phyloP scores from a whole-genome alignment of 1,140 invertebrate genomes.

The Macrosteles quadrilineatus region DNA sequence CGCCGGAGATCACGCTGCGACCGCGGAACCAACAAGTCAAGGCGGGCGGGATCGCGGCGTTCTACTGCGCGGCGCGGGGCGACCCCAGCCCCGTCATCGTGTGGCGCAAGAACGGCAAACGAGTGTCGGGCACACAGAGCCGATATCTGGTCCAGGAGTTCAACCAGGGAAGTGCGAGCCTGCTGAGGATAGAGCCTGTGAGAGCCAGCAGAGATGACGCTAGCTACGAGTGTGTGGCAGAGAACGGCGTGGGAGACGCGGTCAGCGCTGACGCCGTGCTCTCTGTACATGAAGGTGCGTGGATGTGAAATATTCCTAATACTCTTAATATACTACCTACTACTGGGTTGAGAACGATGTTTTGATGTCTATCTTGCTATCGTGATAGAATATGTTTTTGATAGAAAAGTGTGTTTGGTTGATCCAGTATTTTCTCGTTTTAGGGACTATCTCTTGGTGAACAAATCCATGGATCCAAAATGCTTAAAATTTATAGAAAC shows the following conservation, averaged over 20 bases:
- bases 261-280: conserved; percentile 86
- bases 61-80: conserved; percentile 92
- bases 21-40: conserved; percentile 86
- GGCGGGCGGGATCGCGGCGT: conserved; percentile 87
- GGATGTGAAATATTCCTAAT: not conserved
- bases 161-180: conserved; percentile 65
- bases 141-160: conserved; percentile 71
- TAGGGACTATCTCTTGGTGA: too few species aligned
- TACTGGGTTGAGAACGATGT: too few species aligned
- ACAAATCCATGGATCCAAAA: too few species aligned
- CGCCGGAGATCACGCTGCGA: conserved; percentile 83
- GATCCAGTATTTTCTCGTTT: too few species aligned
- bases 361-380: too few species aligned
- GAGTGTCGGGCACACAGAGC: conserved; percentile 71
- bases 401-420: too few species aligned
- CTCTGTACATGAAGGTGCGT: conserved; percentile 85
- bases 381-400: too few species aligned
- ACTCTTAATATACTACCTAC: too few species aligned
- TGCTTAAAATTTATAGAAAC: too few species aligned
- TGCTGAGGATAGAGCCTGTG: conserved; percentile 91
- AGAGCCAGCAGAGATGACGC: conserved; percentile 80
- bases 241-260: conserved; percentile 94
- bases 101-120: conserved; percentile 89
- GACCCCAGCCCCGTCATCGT: conserved; percentile 85
- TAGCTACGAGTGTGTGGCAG: conserved; percentile 93